Percentiles rank a stretch among this genome's conserved stretches.
phyloP scores from a whole-genome alignment of 92 coral and sea anemone species.

The Epizoanthus ramosus region DNA sequence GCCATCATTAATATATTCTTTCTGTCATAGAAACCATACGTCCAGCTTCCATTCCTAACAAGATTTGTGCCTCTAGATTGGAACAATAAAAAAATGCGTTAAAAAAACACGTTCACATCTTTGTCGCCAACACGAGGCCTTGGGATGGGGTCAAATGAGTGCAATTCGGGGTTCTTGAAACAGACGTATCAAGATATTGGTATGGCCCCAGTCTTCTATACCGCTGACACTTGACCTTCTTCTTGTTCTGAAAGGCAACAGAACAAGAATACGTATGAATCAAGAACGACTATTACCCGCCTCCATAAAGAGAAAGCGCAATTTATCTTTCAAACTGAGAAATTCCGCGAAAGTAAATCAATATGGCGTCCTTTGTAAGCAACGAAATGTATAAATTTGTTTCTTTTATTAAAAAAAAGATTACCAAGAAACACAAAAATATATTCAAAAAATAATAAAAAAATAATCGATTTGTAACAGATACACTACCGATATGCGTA shows the following conservation, averaged over 20 bases:
- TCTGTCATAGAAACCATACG: not conserved
- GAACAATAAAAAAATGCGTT: not conserved
- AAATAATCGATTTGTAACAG: too few relatives aligned
- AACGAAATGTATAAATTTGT: too few relatives aligned
- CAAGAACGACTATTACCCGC: not conserved
- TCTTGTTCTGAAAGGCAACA: conserved; percentile 46
- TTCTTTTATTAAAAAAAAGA: too few relatives aligned
- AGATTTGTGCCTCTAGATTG: not conserved
- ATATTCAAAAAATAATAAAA: too few relatives aligned
- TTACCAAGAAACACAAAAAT: too few relatives aligned
- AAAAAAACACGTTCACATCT: not conserved
- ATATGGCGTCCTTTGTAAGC: too few relatives aligned
- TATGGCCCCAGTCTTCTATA: conserved; percentile 36
- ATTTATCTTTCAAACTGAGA: too few relatives aligned
- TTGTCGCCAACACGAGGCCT: not conserved
- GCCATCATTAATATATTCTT: not conserved
- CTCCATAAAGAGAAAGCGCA: not conserved
- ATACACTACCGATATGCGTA: too few relatives aligned
- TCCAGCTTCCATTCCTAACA: too few relatives aligned
- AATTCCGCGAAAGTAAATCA: too few relatives aligned
- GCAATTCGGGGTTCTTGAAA: not conserved
- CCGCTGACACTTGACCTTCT: conserved; percentile 91
- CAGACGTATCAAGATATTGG: not conserved
- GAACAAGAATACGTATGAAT: too few relatives aligned
- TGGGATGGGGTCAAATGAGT: not conserved